Evolutionary conservation across 1,140 invertebrate genomes (phyloP).

Genomic region (Drosophila melanica): DNA sequence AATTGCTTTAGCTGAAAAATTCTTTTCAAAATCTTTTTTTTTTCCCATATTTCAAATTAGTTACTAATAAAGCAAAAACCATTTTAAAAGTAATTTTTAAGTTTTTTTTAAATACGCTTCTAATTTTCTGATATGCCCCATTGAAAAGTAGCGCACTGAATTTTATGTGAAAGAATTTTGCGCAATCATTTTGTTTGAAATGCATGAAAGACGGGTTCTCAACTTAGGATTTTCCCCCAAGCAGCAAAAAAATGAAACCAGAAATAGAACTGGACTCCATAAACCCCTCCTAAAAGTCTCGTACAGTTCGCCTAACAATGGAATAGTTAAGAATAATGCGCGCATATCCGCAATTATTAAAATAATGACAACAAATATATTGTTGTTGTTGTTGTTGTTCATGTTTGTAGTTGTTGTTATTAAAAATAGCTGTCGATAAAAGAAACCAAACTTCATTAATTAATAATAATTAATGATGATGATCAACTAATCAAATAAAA

Average conservation of each 20-base stretch:
- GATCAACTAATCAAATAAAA: conserved; percentile 79
- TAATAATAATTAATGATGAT: conserved; percentile 79
- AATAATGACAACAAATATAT: conserved; percentile 59
- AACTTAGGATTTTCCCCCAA: conserved; percentile 24
- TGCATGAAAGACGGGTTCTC: conserved; percentile 1
- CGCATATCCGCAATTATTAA: conserved; percentile 76
- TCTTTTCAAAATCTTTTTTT: too few species aligned
- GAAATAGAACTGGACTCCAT: conserved; percentile 1
- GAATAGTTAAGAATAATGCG: conserved; percentile 38
- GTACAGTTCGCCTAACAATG: conserved; percentile 26
- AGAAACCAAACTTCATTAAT: conserved; percentile 58
- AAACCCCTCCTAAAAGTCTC: not conserved
- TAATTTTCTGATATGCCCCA: not conserved
- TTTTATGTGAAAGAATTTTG: conserved; percentile 8
- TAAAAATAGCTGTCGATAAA: conserved; percentile 44
- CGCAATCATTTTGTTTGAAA: conserved; percentile 21
- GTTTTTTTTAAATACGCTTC: not conserved
- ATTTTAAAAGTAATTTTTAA: too few species aligned
- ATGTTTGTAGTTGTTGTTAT: conserved; percentile 15
- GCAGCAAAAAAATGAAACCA: not conserved
- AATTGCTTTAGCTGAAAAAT: too few species aligned
- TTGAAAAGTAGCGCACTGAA: not conserved
- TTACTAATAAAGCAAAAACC: too few species aligned
- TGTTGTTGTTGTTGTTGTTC: conserved; percentile 53
- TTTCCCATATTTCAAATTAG: too few species aligned